Evolutionary conservation across 2,888 invertebrate genomes (phyloP), one percentile per base, ranked within the genome.

Genomic region (Papilio demoleus): DNA sequence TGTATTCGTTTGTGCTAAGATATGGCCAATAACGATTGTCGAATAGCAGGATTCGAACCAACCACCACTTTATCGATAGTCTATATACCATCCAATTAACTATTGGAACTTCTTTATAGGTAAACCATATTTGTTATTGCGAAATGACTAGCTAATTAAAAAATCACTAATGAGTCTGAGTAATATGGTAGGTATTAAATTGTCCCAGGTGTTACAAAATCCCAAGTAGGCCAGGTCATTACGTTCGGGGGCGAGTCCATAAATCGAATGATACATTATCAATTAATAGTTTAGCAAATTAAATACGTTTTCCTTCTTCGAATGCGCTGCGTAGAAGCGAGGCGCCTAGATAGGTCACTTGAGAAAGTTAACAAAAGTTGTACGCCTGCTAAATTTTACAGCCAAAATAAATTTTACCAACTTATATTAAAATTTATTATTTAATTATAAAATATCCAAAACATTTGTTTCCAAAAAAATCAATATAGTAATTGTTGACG

Each of bases 181-280:
- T 75, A 74, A 77, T 81, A 81, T 79, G 78, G 76, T 71, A 73
- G 72, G 75, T 75, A 80, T 42, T 72, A 72, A 76, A 79, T 81
- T 82, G 78, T 72, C 73, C 70, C 53, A 71, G 75, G 86, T 83
- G 81, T 90, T 90, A 89, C 88, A 77, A 76, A 76, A 80, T 67
- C 65, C 76, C 76, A 89, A 87, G 79, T 88, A 83, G 87, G 88
- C 88, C 88, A 86, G 64, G 64, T 72, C 75, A 82, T 87, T 83
- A 82, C 73, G 73, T 71, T 71, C 68, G 75, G 73, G 78, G 79
- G 77, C 76, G 74, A 77, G 73, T 71, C 69, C 61, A 70, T 62
- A 76, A 76, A 84, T 81, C 73, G 78, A 70, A 69, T 76, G 75
- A 73, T 83, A 85, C 87, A 88, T 88, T 74, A 80, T 71, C 80